These are phyloP conservation scores for Balearica regulorum DNA, from an alignment of 2,797 vertebrate genomes.

Conservation along the genomic window DNA sequence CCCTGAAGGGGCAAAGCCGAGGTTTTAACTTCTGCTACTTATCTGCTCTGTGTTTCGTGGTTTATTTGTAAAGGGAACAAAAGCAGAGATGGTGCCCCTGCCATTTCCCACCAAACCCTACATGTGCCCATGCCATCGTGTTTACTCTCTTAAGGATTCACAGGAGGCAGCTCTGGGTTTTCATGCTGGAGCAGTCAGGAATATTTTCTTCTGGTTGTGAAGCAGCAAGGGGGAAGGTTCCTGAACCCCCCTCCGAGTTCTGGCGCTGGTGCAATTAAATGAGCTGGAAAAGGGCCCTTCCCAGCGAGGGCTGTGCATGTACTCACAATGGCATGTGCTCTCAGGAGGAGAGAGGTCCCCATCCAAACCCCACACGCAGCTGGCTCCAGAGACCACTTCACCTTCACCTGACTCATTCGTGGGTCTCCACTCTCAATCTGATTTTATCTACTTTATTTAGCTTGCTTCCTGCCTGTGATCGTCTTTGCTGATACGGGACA, in stretches of 20 bases:
- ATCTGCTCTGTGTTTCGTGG: neutral
- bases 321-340: neutral
- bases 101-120: neutral
- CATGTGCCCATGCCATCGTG: neutral
- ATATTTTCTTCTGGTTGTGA: conserved; percentile 6
- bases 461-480: neutral
- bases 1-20: neutral
- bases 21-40: neutral
- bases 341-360: neutral
- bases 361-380: neutral
- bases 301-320: neutral
- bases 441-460: neutral
- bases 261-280: conserved; percentile 11
- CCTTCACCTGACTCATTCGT: neutral
- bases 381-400: neutral
- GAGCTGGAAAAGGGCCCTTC: conserved; percentile 30
- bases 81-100: neutral
- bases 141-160: neutral
- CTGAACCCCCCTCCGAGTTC: neutral
- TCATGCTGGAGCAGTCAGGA: conserved; percentile 2
- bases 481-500: fast-evolving
- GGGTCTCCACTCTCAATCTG: neutral
- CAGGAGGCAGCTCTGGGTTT: neutral
- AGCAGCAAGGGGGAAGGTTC: conserved; percentile 12
- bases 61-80: neutral